Base-by-base conservation (phyloP, 2,888 invertebrate genomes). In the Patella caerulea region DNA sequence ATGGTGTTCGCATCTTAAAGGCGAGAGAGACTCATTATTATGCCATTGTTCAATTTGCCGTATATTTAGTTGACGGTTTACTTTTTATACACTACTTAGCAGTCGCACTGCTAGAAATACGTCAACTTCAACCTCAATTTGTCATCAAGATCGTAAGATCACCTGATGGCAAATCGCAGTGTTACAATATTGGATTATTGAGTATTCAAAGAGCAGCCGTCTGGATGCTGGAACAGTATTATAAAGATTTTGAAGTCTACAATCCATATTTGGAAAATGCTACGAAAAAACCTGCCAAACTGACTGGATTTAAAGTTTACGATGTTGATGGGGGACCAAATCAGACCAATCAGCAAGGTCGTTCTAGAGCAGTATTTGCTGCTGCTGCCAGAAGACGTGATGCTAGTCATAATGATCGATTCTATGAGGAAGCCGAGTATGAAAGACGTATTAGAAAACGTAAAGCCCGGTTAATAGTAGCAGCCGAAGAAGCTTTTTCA, bases 341-440 rank as follows among this genome's bases (percentile, higher is more conserved):
- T 29, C 85, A 86, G 76, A 80, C 83, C 70, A 87, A 85, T 73
- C 86, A 84, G 74, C 89, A 89, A 80, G 89, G 85, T 3, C 82
- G 86, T 65, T 87, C 90, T 2, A 81, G 90, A 45, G 90, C 90
- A 7, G 88, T 90, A 76, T 89, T 91, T 77, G 89, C 95, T 29
- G 95, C 96, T 2, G 95, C 95, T 86, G 95, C 96, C 0, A 94
- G 97, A 19, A 94, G 97, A 53, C 94, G 98, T 85, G 96, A 96
- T 85, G 96, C 97, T 0, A 96, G 97, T 83, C 98, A 98, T 93
- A 98, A 98, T 92, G 99, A 99, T 92, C 87, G 90, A 56, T 98
- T 99, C 92, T 98, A 99, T 92, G 98, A 99, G 92, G 99, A 99
- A 92, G 96, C 98, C 89, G 99, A 99, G 92, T 97, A 98, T 87